phyloP scores from a whole-genome alignment of 2,797 vertebrate species.

The Anabas testudineus region DNA sequence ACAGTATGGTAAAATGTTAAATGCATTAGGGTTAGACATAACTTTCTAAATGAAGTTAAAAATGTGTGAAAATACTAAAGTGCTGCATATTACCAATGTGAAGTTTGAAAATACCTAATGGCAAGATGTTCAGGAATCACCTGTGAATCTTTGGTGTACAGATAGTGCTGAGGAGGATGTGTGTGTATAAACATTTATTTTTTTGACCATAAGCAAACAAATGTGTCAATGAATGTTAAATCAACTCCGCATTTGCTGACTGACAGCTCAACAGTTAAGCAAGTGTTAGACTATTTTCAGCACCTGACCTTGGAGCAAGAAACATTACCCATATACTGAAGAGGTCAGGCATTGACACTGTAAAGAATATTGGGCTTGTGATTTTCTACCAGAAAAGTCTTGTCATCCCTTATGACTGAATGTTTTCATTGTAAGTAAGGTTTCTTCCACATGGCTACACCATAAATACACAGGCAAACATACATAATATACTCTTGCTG shows the following conservation, averaged over 20 bases:
- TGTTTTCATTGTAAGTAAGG: neutral
- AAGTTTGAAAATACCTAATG: neutral
- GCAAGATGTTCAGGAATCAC: neutral
- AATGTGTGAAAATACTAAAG: neutral
- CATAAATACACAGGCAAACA: neutral
- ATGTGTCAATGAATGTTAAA: constrained; percentile 26
- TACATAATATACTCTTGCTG: constrained; percentile 1
- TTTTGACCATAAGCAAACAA: constrained; percentile 16
- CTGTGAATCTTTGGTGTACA: neutral
- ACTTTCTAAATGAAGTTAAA: neutral
- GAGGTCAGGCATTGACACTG: constrained; percentile 40
- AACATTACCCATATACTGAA: constrained; percentile 34
- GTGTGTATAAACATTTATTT: constrained; percentile 1
- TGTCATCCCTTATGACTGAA: constrained; percentile 5
- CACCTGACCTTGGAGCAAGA: constrained; percentile 47
- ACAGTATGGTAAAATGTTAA: neutral
- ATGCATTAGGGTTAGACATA: neutral
- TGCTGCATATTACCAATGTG: neutral
- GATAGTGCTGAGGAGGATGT: neutral
- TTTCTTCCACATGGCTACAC: constrained; percentile 6
- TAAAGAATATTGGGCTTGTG: neutral
- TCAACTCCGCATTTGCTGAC: constrained; percentile 43
- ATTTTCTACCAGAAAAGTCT: constrained; percentile 10
- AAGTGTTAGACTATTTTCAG: constrained; percentile 72
- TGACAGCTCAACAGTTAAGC: constrained; percentile 54